phyloP scores from a whole-genome alignment of 1,140 invertebrate genomes.

The Halesus radiatus region DNA sequence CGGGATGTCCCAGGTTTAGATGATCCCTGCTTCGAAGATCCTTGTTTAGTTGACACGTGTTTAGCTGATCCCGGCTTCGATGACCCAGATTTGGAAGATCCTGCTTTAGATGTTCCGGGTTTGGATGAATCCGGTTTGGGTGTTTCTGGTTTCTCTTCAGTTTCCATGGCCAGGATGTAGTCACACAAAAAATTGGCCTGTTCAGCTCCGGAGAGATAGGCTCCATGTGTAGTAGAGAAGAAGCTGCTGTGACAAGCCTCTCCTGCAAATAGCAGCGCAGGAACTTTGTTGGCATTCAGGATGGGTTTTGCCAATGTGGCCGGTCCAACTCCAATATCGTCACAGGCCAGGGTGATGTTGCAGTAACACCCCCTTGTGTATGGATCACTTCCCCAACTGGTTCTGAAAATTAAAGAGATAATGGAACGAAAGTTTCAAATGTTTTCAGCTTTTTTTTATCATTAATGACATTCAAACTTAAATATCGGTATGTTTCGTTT shows the following conservation, averaged over 20 bases:
- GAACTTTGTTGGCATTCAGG: constrained; percentile 54
- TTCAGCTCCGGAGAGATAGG: constrained; percentile 71
- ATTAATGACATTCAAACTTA: no score
- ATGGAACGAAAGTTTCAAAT: background rate
- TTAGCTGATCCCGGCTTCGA: no score
- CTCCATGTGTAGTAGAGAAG: constrained; percentile 84
- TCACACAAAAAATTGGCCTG: constrained; percentile 62
- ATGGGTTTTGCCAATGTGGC: constrained; percentile 64
- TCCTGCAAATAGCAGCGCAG: constrained; percentile 79
- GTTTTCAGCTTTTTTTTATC: background rate
- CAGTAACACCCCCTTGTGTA: constrained; percentile 78
- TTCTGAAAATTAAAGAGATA: constrained; percentile 64
- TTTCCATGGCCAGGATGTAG: background rate
- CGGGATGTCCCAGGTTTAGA: no score
- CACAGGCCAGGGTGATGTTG: constrained; percentile 71
- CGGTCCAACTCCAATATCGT: constrained; percentile 61
- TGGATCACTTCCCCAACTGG: constrained; percentile 75
- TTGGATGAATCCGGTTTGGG: no score
- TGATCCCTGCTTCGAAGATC: no score
- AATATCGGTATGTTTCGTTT: no score
- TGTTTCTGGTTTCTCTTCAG: no score
- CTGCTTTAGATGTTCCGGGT: no score
- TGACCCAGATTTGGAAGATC: no score
- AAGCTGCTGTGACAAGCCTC: constrained; percentile 78
- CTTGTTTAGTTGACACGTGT: no score